Percentiles rank a stretch among this genome's conserved stretches.
phyloP scores from a whole-genome alignment of 2,113 vertebrate species.

The Colius striatus region DNA sequence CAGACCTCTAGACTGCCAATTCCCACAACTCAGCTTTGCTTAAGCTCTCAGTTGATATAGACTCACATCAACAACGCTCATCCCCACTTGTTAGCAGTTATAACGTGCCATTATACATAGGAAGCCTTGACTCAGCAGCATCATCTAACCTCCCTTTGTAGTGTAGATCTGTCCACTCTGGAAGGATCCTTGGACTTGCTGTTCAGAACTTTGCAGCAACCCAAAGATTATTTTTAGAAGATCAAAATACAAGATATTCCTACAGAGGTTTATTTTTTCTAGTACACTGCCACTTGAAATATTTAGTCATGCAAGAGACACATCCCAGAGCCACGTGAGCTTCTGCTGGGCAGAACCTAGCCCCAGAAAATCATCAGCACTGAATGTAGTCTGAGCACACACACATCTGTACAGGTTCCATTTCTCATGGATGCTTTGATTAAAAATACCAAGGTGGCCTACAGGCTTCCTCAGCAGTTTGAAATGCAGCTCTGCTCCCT shows the following conservation, averaged over 20 bases:
- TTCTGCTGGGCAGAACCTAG: not conserved
- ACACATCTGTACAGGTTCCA: not conserved
- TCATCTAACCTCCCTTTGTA: fast-evolving
- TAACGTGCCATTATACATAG: fast-evolving
- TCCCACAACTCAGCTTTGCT: not conserved
- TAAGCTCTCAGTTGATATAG: not conserved
- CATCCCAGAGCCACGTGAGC: not conserved
- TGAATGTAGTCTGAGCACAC: not conserved
- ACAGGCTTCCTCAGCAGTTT: not conserved
- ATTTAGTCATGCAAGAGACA: not conserved
- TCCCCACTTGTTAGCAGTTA: not conserved
- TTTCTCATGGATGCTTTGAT: not conserved
- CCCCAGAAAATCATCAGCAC: not conserved
- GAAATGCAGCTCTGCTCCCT: not conserved
- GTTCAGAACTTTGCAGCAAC: not conserved
- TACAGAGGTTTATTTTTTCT: not conserved
- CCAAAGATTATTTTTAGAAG: not conserved
- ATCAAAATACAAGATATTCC: not conserved
- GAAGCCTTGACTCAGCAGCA: not conserved
- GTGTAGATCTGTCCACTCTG: not conserved
- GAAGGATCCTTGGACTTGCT: not conserved
- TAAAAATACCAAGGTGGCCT: not conserved
- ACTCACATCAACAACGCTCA: not conserved
- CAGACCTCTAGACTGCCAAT: not conserved
- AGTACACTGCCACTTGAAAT: not conserved